Evolutionary conservation across 2,113 vertebrate species (phyloP).

Genomic region (Eidolon helvum): DNA sequence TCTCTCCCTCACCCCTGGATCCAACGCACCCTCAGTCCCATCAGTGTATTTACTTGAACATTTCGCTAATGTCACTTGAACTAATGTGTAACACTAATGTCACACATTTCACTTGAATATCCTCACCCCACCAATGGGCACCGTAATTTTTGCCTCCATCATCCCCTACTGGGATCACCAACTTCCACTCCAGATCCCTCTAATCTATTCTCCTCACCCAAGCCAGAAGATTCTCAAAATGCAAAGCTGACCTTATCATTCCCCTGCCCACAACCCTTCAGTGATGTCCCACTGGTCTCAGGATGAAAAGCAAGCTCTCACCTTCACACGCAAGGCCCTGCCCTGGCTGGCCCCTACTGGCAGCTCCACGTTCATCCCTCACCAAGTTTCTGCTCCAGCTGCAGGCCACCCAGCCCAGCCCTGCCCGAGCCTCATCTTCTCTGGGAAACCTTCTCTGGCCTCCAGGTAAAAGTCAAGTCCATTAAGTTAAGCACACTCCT

Average conservation of each 20-base stretch:
- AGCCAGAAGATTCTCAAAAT: neutral
- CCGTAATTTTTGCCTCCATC: accelerated
- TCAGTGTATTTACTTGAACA: accelerated
- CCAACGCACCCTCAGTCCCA: accelerated
- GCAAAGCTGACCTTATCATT: neutral
- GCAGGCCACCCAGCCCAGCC: accelerated
- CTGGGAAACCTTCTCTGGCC: neutral
- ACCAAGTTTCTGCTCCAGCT: too few species aligned
- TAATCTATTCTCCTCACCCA: neutral
- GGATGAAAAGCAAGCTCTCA: neutral
- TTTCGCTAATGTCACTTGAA: neutral
- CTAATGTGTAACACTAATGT: too few species aligned
- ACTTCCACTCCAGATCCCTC: neutral
- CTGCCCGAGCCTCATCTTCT: accelerated
- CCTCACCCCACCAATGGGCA: neutral
- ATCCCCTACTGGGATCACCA: neutral
- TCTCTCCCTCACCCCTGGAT: neutral
- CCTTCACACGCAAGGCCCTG: neutral
- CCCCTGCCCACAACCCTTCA: neutral
- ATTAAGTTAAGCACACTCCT: neutral
- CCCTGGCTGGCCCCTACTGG: neutral
- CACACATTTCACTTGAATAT: too few species aligned
- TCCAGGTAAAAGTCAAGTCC: neutral
- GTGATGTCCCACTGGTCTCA: neutral
- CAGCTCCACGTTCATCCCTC: accelerated